Base-by-base conservation (phyloP, 2,888 invertebrate genomes). In the Leptopilina myrica region DNA sequence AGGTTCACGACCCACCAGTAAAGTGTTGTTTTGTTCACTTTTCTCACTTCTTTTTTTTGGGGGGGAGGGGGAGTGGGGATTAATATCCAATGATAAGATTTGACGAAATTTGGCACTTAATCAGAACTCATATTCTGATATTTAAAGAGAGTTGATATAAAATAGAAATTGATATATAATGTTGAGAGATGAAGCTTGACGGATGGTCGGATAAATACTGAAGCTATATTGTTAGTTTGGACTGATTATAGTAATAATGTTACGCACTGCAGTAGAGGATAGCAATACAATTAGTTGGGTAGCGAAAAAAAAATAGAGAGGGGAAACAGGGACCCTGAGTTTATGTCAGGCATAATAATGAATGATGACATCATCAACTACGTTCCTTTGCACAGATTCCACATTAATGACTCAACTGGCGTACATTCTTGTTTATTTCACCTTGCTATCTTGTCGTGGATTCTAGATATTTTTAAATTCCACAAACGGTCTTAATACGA, bases 361-460 rank as follows among this genome's bases (percentile, higher is more conserved):
- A 85, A 77, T 82, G 89, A 86, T 91, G 91, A 91, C 89, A 90
- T 91, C 91, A 91, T 86, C 89, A 87, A 87, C 87, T 89, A 88
- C 89, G 90, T 85, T 87, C 88, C 88, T 73, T 59, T 88, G 85
- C 86, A 85, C 86, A 91, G 90, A 91, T 91, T 91, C 91, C 90
- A 88, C 86, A 82, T 82, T 85, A 79, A 85, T 91, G 89, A 91
- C 87, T 91, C 91, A 91, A 88, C 84, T 77, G 77, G 69, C 76
- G 33, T 78, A 78, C 79, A 80, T 81, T 83, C 78, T 79, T 81
- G 80, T 73, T 59, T 49, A 59, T 79, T 62, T 66, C 65, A 76
- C 75, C 66, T 78, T 78, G 56, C 77, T 40, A 56, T 73, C 73
- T n/a, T 9, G 56, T n/a, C 8, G 56, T n/a, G 14, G 33, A 73